phyloP scores from a whole-genome alignment of 2,888 invertebrate species.

The Eupithecia subfuscata region DNA sequence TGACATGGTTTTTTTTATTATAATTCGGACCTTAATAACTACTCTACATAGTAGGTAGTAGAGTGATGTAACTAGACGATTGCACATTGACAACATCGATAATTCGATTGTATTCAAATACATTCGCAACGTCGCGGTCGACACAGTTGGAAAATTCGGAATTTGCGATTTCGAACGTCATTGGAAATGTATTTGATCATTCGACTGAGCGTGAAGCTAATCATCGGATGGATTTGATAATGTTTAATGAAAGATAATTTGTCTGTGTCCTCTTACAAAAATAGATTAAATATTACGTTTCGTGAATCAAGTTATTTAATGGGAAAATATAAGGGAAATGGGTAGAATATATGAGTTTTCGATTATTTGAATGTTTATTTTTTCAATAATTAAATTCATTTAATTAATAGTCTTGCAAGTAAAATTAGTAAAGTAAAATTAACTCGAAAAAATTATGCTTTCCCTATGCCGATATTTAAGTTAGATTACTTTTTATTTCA shows the following conservation, averaged over 20 bases:
- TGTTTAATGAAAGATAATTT: conserved; percentile 1
- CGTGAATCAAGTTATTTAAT: too few relatives aligned
- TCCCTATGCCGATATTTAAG: too few relatives aligned
- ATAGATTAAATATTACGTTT: too few relatives aligned
- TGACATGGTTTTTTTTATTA: too few relatives aligned
- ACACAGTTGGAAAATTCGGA: neutral
- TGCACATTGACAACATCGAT: neutral
- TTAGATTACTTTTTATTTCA: too few relatives aligned
- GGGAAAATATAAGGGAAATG: too few relatives aligned
- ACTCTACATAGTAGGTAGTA: neutral
- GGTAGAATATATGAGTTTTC: too few relatives aligned
- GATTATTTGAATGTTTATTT: too few relatives aligned
- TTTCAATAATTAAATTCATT: too few relatives aligned
- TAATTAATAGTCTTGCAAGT: too few relatives aligned
- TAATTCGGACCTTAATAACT: neutral
- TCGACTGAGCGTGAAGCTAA: conserved; percentile 16
- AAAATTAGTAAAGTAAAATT: too few relatives aligned
- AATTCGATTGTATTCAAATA: neutral
- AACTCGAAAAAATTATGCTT: too few relatives aligned
- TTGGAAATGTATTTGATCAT: conserved; percentile 10
- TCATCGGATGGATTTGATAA: conserved; percentile 14
- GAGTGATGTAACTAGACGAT: neutral
- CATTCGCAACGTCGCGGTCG: neutral
- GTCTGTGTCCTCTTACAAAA: neutral
- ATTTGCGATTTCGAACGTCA: neutral